Evolutionary conservation across 2,113 vertebrate species (phyloP).

Genomic region (Amblyornis subalaris): DNA sequence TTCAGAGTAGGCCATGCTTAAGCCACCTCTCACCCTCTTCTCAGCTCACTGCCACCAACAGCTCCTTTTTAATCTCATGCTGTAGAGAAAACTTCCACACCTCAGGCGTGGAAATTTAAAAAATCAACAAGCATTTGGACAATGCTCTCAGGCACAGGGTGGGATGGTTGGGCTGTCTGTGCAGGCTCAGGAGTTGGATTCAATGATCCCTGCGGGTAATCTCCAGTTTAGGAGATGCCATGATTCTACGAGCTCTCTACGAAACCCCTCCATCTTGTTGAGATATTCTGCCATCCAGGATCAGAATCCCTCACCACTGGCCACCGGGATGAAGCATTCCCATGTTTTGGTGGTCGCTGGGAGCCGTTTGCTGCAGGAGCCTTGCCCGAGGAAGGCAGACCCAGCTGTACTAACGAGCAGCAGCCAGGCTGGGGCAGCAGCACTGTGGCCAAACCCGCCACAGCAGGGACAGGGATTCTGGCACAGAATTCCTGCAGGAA

Average conservation of each 20-base stretch:
- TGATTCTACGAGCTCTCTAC: background rate
- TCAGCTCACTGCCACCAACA: background rate
- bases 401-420: background rate
- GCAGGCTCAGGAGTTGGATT: background rate
- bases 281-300: background rate
- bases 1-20: background rate
- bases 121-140: background rate
- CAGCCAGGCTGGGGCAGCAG: constrained; percentile 49
- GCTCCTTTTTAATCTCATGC: background rate
- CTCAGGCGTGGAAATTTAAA: background rate
- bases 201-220: background rate
- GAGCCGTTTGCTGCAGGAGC: background rate
- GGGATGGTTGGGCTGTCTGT: background rate
- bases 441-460: background rate
- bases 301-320: fast-evolving
- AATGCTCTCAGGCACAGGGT: fast-evolving
- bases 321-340: background rate
- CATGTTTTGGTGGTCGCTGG: fast-evolving
- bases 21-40: background rate
- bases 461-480: background rate
- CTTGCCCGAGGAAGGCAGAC: background rate
- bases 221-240: background rate
- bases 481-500: background rate
- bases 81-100: background rate
- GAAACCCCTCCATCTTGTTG: background rate